Evolutionary conservation across 2,888 invertebrate species (phyloP), one percentile per base, ranked within the genome.

Genomic region (Epiblema foenella): DNA sequence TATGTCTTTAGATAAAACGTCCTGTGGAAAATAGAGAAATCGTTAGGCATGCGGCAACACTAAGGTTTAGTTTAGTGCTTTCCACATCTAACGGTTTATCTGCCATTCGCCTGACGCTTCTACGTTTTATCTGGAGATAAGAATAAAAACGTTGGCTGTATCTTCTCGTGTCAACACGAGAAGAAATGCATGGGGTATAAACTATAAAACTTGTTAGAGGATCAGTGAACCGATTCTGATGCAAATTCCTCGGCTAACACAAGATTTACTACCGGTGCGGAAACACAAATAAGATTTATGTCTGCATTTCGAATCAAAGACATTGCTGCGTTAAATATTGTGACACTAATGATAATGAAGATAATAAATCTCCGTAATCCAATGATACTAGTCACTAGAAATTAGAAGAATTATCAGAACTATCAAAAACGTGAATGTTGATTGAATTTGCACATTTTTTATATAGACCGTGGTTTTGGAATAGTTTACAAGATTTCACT

Each of bases 71-170:
- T 76, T 74, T 73, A 46, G 46, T 46, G 46, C 76, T 70, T 73
- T 77, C 59, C 63, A 57, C 3, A 65, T 75, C 46, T 54, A 62
- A 62, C 59, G 75, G 78, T 77, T 58, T 57, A 73, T 76, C 46
- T 24, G 51, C 63, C 9, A 66, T 57, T 29, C 12, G 29, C 18
- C 18, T 57, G 56, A 52, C 57, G 29, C 20, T 20, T 33, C 54
- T 17, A 62, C 42, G 20, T 62, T 49, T 49, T 62, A 42, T 62
- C 62, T 49, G 49, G 20, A 54, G 54, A 54, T 24, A 54, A 54
- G 7, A 20, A 46, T 46, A 20, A 24, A 12, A 20, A 54, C 18
- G 18, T 51, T 10, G 18, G 17, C 15, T 59, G 42, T 20, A 20
- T 10, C 3, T 15, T 18, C 8, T 18, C 8, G 20, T 58, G 59